Percentiles rank a stretch among this genome's conserved stretches.
Evolutionary conservation across 2,113 vertebrate genomes (phyloP).

Genomic region (Jaculus jaculus): DNA sequence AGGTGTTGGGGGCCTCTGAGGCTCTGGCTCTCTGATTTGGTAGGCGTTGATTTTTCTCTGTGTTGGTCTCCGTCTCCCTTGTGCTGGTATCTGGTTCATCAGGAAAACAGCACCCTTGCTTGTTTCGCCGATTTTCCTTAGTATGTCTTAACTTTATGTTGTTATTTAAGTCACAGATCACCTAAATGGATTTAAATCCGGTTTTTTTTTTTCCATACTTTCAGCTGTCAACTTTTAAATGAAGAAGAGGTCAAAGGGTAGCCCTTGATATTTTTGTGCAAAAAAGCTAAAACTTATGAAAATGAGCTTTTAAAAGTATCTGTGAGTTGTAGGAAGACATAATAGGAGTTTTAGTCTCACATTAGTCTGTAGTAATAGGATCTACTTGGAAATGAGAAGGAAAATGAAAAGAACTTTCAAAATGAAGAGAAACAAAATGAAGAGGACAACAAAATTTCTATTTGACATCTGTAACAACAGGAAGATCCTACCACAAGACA

Average conservation of each 20-base stretch:
- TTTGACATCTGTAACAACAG: neutral
- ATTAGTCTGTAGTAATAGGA: neutral
- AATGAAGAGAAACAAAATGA: neutral
- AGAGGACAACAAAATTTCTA: neutral
- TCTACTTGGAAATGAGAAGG: neutral
- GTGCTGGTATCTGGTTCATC: too few relatives aligned
- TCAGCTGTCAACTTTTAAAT: neutral
- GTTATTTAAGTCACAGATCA: neutral
- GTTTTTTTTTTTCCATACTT: neutral
- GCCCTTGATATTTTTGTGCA: neutral
- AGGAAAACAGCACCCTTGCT: too few relatives aligned
- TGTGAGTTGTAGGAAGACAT: neutral
- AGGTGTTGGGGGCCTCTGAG: too few relatives aligned
- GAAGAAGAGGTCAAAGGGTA: neutral
- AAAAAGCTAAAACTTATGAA: neutral
- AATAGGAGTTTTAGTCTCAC: neutral
- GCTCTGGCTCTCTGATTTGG: too few relatives aligned
- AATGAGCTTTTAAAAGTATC: conserved; percentile 1
- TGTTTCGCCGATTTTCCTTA: too few relatives aligned
- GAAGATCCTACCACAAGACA: neutral
- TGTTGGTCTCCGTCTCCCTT: too few relatives aligned
- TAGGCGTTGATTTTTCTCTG: too few relatives aligned
- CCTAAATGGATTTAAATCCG: neutral
- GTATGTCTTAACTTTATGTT: neutral
- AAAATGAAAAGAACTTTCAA: neutral